Percentiles rank a stretch among this genome's conserved stretches.
These are phyloP conservation scores for Kryptolebias ocellatus DNA, from an alignment of 2,797 vertebrate genomes.

Conservation along the genomic window DNA sequence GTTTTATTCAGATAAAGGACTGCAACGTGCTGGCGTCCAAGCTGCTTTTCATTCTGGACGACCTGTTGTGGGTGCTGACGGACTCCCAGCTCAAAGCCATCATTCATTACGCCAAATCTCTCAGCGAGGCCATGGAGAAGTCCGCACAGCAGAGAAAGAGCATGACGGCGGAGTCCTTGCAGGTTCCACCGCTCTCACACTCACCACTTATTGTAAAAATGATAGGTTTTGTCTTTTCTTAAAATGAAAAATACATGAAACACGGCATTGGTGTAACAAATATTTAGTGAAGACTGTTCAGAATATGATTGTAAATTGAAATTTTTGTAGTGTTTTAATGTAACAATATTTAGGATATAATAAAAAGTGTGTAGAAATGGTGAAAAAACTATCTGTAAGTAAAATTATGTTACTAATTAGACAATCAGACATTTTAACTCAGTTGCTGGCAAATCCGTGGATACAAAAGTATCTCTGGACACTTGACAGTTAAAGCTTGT, in stretches of 20 bases:
- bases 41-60: slow-evolving; percentile 94
- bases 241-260: too few relatives aligned
- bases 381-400: too few relatives aligned
- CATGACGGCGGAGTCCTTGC: slow-evolving; percentile 88
- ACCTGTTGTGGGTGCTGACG: slow-evolving; percentile 97
- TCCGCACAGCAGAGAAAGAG: slow-evolving; percentile 95
- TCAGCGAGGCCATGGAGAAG: slow-evolving; percentile 97
- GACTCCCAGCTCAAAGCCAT: slow-evolving; percentile 98
- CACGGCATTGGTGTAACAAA: too few relatives aligned
- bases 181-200: slow-evolving; percentile 74
- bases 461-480: too few relatives aligned
- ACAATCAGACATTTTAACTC: neutral
- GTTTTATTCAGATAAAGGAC: slow-evolving; percentile 88
- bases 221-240: neutral
- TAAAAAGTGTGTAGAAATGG: too few relatives aligned
- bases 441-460: neutral
- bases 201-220: neutral
- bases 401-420: neutral
- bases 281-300: too few relatives aligned
- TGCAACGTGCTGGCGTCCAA: slow-evolving; percentile 97
- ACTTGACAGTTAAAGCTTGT: neutral
- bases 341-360: too few relatives aligned
- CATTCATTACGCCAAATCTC: slow-evolving; percentile 95
- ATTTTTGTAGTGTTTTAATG: neutral
- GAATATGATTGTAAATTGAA: neutral